phyloP scores from a whole-genome alignment of 30 jellyfish, hydroid and myxozoan genomes.

The Hydractinia symbiolongicarpus region DNA sequence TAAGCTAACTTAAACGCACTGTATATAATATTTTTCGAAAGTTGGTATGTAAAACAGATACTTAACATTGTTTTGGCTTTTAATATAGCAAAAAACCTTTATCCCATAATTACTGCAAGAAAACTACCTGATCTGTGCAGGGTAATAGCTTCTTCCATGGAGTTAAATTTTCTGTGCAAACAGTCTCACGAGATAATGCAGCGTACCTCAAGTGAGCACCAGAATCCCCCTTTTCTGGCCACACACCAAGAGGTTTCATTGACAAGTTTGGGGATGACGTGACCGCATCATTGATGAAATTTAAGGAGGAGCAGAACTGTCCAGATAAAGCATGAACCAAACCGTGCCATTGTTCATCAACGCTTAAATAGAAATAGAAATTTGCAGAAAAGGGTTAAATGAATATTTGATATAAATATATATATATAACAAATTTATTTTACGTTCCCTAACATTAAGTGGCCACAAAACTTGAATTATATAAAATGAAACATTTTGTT shows the following conservation, averaged over 20 bases:
- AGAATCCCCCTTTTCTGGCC: slow-evolving; percentile 43
- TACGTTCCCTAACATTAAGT: neutral
- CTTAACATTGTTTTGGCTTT: too few relatives aligned
- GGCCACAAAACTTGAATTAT: too few relatives aligned
- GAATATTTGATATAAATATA: neutral
- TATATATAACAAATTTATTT: neutral
- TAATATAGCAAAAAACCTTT: too few relatives aligned
- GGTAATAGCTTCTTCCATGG: slow-evolving; percentile 97
- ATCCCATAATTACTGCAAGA: too few relatives aligned
- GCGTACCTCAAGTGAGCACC: slow-evolving; percentile 57
- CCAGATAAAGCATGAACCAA: slow-evolving; percentile 91
- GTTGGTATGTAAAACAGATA: too few relatives aligned
- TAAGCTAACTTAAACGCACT: too few relatives aligned
- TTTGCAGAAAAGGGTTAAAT: neutral
- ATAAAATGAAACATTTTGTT: too few relatives aligned
- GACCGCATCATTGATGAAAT: slow-evolving; percentile 52
- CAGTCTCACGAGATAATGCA: slow-evolving; percentile 70
- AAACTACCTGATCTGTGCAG: slow-evolving; percentile 62
- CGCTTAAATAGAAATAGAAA: slow-evolving; percentile 31
- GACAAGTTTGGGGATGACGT: slow-evolving; percentile 59
- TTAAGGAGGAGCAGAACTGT: slow-evolving; percentile 87
- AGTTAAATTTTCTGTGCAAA: slow-evolving; percentile 91
- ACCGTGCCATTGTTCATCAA: slow-evolving; percentile 72
- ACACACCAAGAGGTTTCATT: slow-evolving; percentile 82
- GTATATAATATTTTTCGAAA: too few relatives aligned